Conservation (phyloP, 37 sponge, comb jelly and placozoan species). For the Ianthella basta region DNA sequence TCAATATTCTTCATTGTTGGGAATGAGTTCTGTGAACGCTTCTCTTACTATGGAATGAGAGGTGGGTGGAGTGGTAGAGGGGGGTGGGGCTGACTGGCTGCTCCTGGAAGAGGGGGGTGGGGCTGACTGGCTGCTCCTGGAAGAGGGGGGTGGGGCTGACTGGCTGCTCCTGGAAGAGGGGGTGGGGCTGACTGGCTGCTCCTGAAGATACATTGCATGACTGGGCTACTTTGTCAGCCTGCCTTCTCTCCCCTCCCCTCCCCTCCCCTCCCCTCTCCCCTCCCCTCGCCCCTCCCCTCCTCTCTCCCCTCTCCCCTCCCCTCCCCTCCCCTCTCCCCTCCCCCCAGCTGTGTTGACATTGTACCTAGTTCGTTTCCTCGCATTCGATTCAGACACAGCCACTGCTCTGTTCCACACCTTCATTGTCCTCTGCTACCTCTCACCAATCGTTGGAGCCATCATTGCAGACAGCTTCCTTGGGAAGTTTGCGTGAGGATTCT, state of each 20-base stretch:
- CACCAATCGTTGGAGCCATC: slow-evolving; percentile 93
- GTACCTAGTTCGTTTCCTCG: slow-evolving; percentile 67
- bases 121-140: not conserved
- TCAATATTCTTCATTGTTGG: slow-evolving; percentile 94
- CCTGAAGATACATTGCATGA: too few relatives aligned
- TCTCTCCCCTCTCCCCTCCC: not conserved
- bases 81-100: not conserved
- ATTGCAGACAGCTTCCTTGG: slow-evolving; percentile 95
- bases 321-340: slow-evolving; percentile 27
- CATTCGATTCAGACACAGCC: slow-evolving; percentile 69
- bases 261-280: not conserved
- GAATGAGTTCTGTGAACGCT: slow-evolving; percentile 99
- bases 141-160: not conserved
- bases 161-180: too few relatives aligned
- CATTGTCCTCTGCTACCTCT: slow-evolving; percentile 84
- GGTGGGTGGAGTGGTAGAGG: slow-evolving; percentile 43
- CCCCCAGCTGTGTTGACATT: slow-evolving; percentile 85
- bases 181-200: too few relatives aligned
- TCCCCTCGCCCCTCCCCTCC: not conserved
- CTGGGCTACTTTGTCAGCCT: not conserved
- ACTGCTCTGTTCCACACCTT: slow-evolving; percentile 94
- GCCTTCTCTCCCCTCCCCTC: not conserved
- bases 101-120: not conserved
- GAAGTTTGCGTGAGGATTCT: slow-evolving; percentile 76
- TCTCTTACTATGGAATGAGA: slow-evolving; percentile 99